Base-by-base conservation (phyloP, 2,797 vertebrate species). In the Dipus sagitta region DNA sequence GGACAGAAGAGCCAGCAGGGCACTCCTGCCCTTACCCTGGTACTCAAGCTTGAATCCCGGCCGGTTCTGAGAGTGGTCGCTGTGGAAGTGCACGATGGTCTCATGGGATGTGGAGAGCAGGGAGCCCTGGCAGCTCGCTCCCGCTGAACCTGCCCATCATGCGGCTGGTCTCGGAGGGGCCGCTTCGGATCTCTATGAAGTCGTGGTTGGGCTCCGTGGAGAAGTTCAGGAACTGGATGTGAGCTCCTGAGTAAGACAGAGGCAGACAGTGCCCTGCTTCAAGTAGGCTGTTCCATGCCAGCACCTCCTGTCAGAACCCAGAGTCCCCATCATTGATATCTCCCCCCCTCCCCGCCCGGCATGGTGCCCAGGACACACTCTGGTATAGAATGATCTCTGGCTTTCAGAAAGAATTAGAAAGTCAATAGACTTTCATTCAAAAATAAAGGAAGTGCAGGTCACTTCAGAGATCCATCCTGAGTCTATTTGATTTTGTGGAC, bases 181-280 rank as follows among this genome's bases (percentile, higher is more conserved):
- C 99, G 0, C 99, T 99, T 64, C 99, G 98, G 96, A 99, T 99
- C 97, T 99, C 99, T 4, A 99, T 98, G 71, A 99, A 99, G 98
- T 99, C 99, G 0, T 99, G 99, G 98, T 99, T 99, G 3, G 99
- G 99, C 96, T 99, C 99, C 0, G 99, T 99, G 97, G 99, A 99
- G 98, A 99, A 99, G 98, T 99, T 99, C 28, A 99, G 98, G 98
- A 99, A 99, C 96, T 99, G 99, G 96, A 99, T 94, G 96, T 99
- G 99, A 92, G 99, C 99, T 88, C 99, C 99, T 99, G 96, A 92
- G 30, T 0, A 68, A 85, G 52, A 95, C 10, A 95, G 86, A 17
- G 88, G 75, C 64, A 88, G 80, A 93, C 34, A 95, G 64, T 76
- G 52, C 17, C 47, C 20, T 32, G 17, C 58, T 17, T 64, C 28